Evolutionary conservation across 1,140 invertebrate species (phyloP), one percentile per base, ranked within the genome.

Genomic region (Drosophila aff.): DNA sequence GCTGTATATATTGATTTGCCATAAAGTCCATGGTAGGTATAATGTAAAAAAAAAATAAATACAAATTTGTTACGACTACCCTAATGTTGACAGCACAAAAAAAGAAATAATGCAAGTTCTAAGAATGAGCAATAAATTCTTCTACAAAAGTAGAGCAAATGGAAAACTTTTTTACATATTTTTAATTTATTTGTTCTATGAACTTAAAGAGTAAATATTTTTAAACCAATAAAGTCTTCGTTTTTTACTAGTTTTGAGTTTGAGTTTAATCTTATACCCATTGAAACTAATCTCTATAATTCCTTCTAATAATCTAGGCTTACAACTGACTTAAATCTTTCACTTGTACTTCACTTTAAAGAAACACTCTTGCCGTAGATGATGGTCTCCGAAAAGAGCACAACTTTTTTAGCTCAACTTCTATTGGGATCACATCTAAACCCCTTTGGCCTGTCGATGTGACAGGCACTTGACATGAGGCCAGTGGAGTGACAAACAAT

Each of bases 1-100:
- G 67, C 63, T 67, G 64, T 38, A 23, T 41, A 50, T 71, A 71
- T 71, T 38, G 67, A 71, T 68, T 71, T 68, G 40, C 36, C 65
- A 71, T 71, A 68, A 71, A 68, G 23, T 55, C 11, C 16, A 26
- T 66, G 33, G 46, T 28, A 41, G 31, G 36, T 64, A 55, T 62
- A 53, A 33, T 53, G 59, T 36, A 13, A 11, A 52, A 11, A 52
- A 26, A 26, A 31, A 61, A 33, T 33, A 61, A 33, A 50, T 33
- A 52, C 36, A 58, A 58, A 26, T 61, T 49, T 28, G 36, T 58
- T 43, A 47, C 38, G n/a, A 28, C 41, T 16, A 9, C 41, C 36
- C 55, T 26, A 43, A 58, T 58, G 36, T 58, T 43, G 23, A 58
- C 40, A 64, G 15, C 23, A 21, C 2, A 40, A 11, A 59, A 40